phyloP scores from a whole-genome alignment of 1,140 invertebrate genomes.

The Brachionus koreanus region DNA sequence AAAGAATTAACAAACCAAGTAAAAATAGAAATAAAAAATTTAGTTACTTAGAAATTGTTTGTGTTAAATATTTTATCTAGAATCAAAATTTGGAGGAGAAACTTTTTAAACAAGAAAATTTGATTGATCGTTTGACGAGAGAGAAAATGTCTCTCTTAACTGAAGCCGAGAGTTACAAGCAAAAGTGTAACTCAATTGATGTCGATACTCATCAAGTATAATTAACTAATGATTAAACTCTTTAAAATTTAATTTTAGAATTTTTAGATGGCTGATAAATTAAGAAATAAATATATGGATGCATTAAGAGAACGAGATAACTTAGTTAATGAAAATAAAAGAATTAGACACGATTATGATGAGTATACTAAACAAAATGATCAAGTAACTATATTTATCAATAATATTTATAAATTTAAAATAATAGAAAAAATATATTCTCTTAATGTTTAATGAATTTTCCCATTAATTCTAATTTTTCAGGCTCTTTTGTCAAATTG shows the following conservation, averaged over 20 bases:
- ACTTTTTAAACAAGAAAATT: constrained; percentile 27
- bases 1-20: constrained; percentile 12
- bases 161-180: constrained; percentile 34
- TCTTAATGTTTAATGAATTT: too few relatives aligned
- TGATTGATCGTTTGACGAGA: constrained; percentile 20
- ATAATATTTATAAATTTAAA: background rate
- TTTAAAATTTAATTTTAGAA: background rate
- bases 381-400: constrained; percentile 6
- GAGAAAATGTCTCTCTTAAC: background rate
- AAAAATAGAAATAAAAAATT: too few relatives aligned
- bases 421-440: background rate
- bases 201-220: constrained; percentile 30
- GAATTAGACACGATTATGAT: constrained; percentile 37
- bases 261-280: constrained; percentile 34
- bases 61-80: background rate
- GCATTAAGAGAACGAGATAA: constrained; percentile 33
- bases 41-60: background rate
- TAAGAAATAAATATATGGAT: constrained; percentile 34
- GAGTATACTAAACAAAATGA: constrained; percentile 32
- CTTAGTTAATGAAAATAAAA: constrained; percentile 7
- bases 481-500: too few relatives aligned
- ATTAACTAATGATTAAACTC: background rate
- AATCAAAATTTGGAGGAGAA: constrained; percentile 39
- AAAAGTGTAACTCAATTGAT: constrained; percentile 44
- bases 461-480: too few relatives aligned